Base-by-base conservation (phyloP, 2,888 invertebrate species). In the Tetragonisca angustula region DNA sequence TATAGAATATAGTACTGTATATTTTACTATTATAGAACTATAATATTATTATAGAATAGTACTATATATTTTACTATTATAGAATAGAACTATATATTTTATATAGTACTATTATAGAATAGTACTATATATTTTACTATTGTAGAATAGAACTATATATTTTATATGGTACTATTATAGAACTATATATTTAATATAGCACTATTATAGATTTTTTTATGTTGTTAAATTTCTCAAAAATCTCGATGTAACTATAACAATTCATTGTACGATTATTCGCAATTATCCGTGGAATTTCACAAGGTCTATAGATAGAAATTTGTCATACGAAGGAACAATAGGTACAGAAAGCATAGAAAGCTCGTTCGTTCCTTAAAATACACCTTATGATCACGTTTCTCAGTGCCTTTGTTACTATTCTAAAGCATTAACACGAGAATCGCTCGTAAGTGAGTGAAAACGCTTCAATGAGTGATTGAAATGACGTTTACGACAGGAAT, bases 401-500 rank as follows among this genome's bases (percentile, higher is more conserved):
- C 52, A 52, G n/a, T 11, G n/a, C 21, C 62, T 61, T 67, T 36
- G 50, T 61, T 54, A 19, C 52, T 75, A 68, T 79, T 79, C 75
- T n/a, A n/a, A 52, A 54, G 5, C 24, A 43, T 62, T 15, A 68
- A 50, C 68, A 27, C 17, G 49, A 61, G 4, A 21, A 32, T 24
- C 15, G 50, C 43, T 49, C 19, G 11, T 1, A 9, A 64, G 6
- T 21, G 27, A 36, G 19, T 32, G 21, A 49, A 62, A 49, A 24
- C 0, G 5, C 13, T 56, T 68, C 13, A 13, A 36, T 15, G 5
- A 59, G 24, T 36, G 9, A 50, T 50, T 50, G 21, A 52, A 50
- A 52, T 43, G 21, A 32, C 19, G 24, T n/a, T 71, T 56, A 43
- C n/a, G n/a, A 43, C 43, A 5, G 52, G 17, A 49, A 65, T 73